These are phyloP conservation scores for Callipepla squamata DNA, from an alignment of 2,113 vertebrate genomes.

Conservation along the genomic window DNA sequence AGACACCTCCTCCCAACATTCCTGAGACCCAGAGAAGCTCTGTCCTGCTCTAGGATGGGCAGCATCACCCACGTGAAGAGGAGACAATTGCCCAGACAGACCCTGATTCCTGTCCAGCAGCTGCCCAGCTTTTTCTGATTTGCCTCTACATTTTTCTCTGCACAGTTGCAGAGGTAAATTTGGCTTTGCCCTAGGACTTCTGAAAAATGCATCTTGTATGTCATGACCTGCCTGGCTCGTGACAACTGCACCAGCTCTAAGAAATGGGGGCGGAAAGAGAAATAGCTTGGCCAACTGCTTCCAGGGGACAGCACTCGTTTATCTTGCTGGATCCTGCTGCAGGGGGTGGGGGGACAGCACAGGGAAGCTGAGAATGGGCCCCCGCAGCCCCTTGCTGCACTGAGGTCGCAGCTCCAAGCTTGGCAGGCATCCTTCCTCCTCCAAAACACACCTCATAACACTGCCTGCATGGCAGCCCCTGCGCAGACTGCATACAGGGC, in stretches of 20 bases:
- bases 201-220: slow-evolving; percentile 59
- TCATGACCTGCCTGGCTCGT: slow-evolving; percentile 60
- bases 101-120: neutral
- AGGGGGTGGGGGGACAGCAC: rapidly evolving
- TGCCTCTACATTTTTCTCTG: slow-evolving; percentile 36
- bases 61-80: neutral
- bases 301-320: slow-evolving; percentile 42
- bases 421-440: neutral
- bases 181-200: slow-evolving; percentile 40
- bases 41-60: neutral
- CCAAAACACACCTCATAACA: neutral
- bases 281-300: slow-evolving; percentile 69
- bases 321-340: slow-evolving; percentile 11
- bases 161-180: slow-evolving; percentile 46
- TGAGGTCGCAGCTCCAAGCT: neutral
- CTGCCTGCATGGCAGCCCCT: neutral
- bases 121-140: slow-evolving; percentile 24
- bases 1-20: neutral
- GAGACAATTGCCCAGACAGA: neutral
- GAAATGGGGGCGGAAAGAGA: slow-evolving; percentile 55
- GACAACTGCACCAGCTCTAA: slow-evolving; percentile 63
- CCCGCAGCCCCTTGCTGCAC: neutral
- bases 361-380: neutral
- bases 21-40: neutral
- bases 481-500: rapidly evolving